Evolutionary conservation across 2,888 invertebrate genomes (phyloP), one percentile per base, ranked within the genome.

Genomic region (Bursaphelenchus okinawaensis): DNA sequence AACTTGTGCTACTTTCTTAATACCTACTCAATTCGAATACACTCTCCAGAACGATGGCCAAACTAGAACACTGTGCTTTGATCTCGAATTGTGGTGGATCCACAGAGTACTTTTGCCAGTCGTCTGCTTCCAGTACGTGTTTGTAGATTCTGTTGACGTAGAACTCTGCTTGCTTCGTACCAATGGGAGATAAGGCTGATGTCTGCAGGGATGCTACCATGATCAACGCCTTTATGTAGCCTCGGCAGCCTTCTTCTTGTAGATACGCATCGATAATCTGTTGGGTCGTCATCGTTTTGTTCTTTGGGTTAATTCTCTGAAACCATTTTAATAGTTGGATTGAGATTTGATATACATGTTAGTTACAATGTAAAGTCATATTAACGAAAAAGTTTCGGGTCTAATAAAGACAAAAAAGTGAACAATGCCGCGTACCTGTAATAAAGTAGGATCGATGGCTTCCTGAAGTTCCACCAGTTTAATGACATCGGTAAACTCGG

Each of bases 401-500:
- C n/a, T n/a, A n/a, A n/a, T n/a, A n/a, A n/a, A n/a, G n/a, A n/a
- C n/a, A n/a, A n/a, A 4, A 54, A 22, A 23, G 19, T 54, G 12
- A 23, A 23, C 20, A 55, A 55, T 31, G 19, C 29, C 7, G n/a
- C 19, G 20, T n/a, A 59, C 50, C 50, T 22, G 0, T 20, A 51
- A 26, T n/a, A 63, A 12, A 2, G 27, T 24, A n/a, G 58, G 26
- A 6, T 61, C 23, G 40, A 65, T 65, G 19, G 23, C 19, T 26
- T 65, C 68, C 52, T 66, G 66, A 69, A 68, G 66, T 26, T 57
- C 22, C 3, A 66, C 28, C 20, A 66, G 28, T 1, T 28, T 52
- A 9, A 71, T 66, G 9, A 55, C 50, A 20, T 69, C 67, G 28
- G 66, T 64, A 20, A 71, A 55, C 26, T 74, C 71, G 19, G 71